Conservation (phyloP, 2,888 invertebrate species). For the Drosophila meridiana region DNA sequence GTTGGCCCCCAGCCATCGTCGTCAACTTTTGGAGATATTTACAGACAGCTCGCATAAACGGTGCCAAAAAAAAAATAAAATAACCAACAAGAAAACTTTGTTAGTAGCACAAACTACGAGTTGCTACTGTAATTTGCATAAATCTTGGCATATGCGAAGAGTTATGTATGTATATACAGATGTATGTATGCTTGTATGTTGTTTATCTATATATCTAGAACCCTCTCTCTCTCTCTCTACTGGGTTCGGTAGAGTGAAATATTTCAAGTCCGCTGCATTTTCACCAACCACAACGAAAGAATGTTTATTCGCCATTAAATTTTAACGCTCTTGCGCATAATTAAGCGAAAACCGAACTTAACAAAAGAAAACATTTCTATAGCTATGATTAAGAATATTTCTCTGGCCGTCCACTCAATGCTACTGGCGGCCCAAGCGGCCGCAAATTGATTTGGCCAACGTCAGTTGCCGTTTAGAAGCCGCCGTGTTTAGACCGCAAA, state of each 20-base stretch:
- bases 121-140: constrained; percentile 43
- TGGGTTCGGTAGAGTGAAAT: constrained; percentile 24
- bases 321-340: constrained; percentile 78
- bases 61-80: constrained; percentile 49
- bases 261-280: constrained; percentile 67
- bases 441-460: constrained; percentile 74
- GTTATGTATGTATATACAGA: background rate
- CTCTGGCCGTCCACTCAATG: constrained; percentile 25
- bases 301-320: constrained; percentile 74
- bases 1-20: constrained; percentile 41
- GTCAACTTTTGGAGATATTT: constrained; percentile 33
- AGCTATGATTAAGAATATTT: constrained; percentile 69
- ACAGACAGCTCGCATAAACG: constrained; percentile 41
- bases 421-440: constrained; percentile 29
- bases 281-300: constrained; percentile 62
- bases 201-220: background rate
- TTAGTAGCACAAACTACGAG: constrained; percentile 45
- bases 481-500: constrained; percentile 70
- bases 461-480: constrained; percentile 76
- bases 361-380: constrained; percentile 71
- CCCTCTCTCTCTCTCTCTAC: constrained; percentile 6
- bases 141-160: constrained; percentile 31
- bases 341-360: constrained; percentile 65
- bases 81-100: constrained; percentile 23
- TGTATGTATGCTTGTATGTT: background rate